A percentile compares a stretch with the other conserved stretches of the same genome.
Conservation (phyloP, 2,113 vertebrate genomes). For the Alouatta palliata region DNA sequence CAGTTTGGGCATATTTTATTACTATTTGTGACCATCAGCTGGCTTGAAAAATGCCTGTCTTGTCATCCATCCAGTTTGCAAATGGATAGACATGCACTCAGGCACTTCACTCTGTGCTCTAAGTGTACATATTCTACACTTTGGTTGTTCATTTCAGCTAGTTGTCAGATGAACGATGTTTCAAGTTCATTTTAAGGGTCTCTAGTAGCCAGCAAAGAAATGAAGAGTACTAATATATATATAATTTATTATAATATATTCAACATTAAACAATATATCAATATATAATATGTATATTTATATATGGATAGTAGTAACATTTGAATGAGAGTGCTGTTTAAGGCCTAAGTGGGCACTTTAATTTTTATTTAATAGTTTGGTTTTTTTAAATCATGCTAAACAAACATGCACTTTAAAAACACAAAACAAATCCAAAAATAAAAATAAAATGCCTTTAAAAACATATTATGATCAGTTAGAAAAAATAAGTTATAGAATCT, state of each 20-base stretch:
- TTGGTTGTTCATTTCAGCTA: not conserved
- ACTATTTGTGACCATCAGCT: not conserved
- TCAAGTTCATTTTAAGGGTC: not conserved
- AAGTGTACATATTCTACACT: not conserved
- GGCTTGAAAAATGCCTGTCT: not conserved
- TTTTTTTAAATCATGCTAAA: not conserved
- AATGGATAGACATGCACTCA: not conserved
- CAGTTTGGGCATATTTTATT: not conserved
- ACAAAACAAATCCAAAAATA: not conserved
- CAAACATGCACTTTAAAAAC: not conserved
- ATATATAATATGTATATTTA: not conserved
- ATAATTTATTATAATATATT: not conserved
- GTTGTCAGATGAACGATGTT: not conserved
- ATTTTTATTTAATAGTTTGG: not conserved
- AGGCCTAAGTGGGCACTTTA: not conserved
- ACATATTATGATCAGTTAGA: not conserved
- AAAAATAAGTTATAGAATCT: not conserved
- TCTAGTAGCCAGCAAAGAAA: not conserved
- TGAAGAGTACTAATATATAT: no score
- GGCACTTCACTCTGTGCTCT: not conserved
- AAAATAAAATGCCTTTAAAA: not conserved
- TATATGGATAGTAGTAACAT: not conserved
- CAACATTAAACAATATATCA: not conserved
- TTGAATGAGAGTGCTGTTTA: not conserved
- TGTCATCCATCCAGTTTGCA: not conserved